Evolutionary conservation across 2,113 vertebrate genomes (phyloP), one percentile per base, ranked within the genome.

Genomic region (Pontoporia blainvillei): DNA sequence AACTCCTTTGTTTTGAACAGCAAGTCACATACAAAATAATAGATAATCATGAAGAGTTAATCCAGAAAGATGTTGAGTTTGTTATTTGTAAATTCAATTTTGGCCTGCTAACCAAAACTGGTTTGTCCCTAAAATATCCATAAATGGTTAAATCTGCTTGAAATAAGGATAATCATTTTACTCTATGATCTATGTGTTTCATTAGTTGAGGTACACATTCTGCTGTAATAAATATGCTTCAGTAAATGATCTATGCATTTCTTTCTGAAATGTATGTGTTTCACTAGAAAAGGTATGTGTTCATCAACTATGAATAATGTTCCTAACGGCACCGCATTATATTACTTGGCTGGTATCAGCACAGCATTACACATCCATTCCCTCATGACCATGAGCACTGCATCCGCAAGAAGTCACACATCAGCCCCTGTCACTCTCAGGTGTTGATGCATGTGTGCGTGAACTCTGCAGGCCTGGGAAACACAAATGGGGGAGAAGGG

Each of bases 281-380:
- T 98, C 98, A 96, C 96, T 94, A 97, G 98, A 94, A 98, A 98
- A 99, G 98, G 98, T 98, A 98, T 96, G 98, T 98, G 98, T 98
- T 99, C 98, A 99, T 99, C 99, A 98, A 95, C 98, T 82, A 78
- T 99, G 98, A 99, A 98, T 99, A 98, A 99, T 99, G 98, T 98
- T 97, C 97, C 98, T 98, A 96, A 98, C 20, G 17, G 98, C 97
- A 57, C 87, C 83, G 91, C 98, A 97, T 98, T 97, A 97, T 96
- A 97, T 96, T 97, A 97, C 98, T 98, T 46, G 92, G 97, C 98
- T 98, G 98, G 97, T 98, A 98, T 97, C 98, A 96, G 98, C 82
- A 15, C 94, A 18, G 96, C 90, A 39, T 96, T 94, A 92, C 97
- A 86, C 92, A 97, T 98, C 97, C 98, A 96, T 97, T 97, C 97